A percentile compares a stretch with the other conserved stretches of the same genome.
These are phyloP conservation scores for Siniperca scherzeri DNA, from an alignment of 2,797 vertebrate species.

Conservation along the genomic window DNA sequence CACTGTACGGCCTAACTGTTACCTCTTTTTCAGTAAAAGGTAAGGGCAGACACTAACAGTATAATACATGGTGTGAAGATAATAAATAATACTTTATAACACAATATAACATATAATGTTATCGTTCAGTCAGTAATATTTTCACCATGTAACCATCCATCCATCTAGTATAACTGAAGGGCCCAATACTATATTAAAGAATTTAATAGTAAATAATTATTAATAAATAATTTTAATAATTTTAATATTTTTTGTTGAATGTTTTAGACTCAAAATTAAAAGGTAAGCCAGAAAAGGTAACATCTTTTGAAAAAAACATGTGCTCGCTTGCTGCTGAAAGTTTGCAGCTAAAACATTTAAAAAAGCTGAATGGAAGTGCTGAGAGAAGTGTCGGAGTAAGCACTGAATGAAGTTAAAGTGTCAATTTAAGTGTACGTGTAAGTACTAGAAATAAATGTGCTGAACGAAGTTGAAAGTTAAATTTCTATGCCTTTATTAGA, in stretches of 20 bases:
- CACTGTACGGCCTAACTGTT: conserved; percentile 70
- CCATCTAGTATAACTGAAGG: too few relatives aligned
- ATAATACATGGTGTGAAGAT: not conserved
- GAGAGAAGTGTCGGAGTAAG: not conserved
- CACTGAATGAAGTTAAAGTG: not conserved
- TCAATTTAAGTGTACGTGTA: not conserved
- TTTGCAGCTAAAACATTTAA: not conserved
- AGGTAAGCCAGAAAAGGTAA: not conserved
- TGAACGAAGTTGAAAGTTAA: not conserved
- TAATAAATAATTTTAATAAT: too few relatives aligned
- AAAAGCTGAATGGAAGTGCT: not conserved
- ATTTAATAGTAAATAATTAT: too few relatives aligned
- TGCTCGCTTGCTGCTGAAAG: not conserved
- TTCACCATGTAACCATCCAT: not conserved
- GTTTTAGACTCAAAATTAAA: not conserved
- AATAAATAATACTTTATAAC: not conserved
- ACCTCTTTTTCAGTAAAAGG: conserved; percentile 82
- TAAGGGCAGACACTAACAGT: conserved; percentile 55
- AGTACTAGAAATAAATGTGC: not conserved
- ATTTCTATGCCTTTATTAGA: not conserved
- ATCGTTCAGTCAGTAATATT: not conserved
- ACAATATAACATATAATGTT: not conserved
- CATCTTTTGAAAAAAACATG: not conserved
- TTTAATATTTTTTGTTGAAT: not conserved
- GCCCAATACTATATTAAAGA: too few relatives aligned